Evolutionary conservation across 2,797 vertebrate genomes (phyloP).

Genomic region (Notolabrus celidotus): DNA sequence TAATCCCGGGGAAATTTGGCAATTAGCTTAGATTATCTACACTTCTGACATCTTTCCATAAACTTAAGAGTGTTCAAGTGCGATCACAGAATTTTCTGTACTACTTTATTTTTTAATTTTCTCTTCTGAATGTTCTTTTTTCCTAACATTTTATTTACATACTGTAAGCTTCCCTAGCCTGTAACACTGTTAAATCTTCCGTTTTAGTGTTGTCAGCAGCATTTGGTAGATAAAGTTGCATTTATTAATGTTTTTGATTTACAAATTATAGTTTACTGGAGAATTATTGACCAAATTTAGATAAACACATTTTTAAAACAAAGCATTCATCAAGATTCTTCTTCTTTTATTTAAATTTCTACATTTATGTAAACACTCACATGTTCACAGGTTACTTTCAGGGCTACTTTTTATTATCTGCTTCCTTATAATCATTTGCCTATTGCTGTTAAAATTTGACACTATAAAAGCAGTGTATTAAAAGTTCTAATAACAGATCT

Average conservation of each 20-base stretch:
- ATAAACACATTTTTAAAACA: constrained; percentile 1
- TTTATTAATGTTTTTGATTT: not conserved
- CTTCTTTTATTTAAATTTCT: not conserved
- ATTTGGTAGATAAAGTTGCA: not conserved
- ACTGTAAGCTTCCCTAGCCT: not conserved
- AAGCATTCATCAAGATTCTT: not conserved
- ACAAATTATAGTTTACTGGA: not conserved
- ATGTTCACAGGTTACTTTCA: not conserved
- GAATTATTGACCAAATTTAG: not conserved
- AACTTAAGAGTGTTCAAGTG: not conserved
- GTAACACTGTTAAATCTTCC: not conserved
- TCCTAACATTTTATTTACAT: not conserved
- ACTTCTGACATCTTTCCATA: no score
- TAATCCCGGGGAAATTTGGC: no score
- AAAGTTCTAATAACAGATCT: no score
- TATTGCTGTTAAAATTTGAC: no score
- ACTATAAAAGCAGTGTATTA: no score
- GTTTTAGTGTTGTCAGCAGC: not conserved
- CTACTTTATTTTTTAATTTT: not conserved
- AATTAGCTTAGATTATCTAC: no score
- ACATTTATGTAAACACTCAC: not conserved
- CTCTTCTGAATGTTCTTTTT: not conserved
- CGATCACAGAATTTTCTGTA: not conserved
- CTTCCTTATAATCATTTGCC: no score
- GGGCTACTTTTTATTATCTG: not conserved